These are phyloP conservation scores for Lytechinus pictus DNA, from an alignment of 35 echinoderm and acorn worm species.

Conservation along the genomic window DNA sequence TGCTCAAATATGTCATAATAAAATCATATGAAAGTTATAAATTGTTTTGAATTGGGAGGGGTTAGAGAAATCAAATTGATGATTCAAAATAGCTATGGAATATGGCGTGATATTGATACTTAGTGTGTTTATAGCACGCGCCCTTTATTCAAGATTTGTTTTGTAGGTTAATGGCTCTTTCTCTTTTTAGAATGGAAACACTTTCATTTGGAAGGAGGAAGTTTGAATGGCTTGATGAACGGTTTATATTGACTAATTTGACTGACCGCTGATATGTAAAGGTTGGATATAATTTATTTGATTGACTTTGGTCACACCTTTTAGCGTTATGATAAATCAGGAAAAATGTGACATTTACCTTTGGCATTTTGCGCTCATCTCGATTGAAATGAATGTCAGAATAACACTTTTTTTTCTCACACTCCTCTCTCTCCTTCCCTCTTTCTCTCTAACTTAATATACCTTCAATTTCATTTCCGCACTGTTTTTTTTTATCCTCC, in stretches of 20 bases:
- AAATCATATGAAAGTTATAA: neutral
- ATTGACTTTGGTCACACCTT: neutral
- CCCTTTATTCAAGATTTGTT: slow-evolving; percentile 2
- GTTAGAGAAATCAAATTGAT: neutral
- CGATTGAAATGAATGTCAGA: neutral
- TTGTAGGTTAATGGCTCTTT: neutral
- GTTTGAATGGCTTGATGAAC: neutral
- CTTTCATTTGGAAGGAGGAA: neutral
- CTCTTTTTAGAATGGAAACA: neutral
- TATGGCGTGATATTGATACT: neutral
- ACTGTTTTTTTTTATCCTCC: too few species aligned
- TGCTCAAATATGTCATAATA: neutral
- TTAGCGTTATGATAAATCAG: neutral
- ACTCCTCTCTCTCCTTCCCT: neutral
- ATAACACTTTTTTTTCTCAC: neutral
- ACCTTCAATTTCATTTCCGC: too few species aligned
- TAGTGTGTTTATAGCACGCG: neutral
- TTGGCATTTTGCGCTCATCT: neutral
- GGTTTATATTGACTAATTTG: neutral
- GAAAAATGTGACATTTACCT: neutral
- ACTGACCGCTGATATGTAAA: neutral
- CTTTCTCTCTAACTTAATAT: neutral
- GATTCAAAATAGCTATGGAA: neutral
- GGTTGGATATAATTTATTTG: slow-evolving; percentile 13
- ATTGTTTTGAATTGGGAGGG: neutral